These are phyloP conservation scores for Salminus brasiliensis DNA, from an alignment of 2,113 vertebrate genomes.

Conservation along the genomic window DNA sequence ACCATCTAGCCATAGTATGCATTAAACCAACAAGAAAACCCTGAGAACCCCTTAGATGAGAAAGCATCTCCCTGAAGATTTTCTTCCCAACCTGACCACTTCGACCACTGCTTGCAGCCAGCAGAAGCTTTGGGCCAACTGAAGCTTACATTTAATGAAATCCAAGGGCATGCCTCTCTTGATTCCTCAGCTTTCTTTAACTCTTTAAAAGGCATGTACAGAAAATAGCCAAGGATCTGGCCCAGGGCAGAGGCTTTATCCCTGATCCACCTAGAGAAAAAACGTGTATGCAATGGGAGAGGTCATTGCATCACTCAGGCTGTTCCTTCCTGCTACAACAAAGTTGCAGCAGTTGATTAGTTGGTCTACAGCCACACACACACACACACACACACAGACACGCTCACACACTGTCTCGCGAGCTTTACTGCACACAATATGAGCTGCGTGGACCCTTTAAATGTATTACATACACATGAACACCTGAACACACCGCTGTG, in stretches of 20 bases:
- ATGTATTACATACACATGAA: no score
- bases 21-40: no score
- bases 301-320: conserved; percentile 50
- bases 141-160: conserved; percentile 3
- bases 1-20: no score
- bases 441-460: no score
- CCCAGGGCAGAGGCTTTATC: not conserved
- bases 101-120: not conserved
- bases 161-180: not conserved
- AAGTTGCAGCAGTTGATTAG: conserved; percentile 19
- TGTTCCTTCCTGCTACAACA: not conserved
- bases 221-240: not conserved
- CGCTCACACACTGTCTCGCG: no score
- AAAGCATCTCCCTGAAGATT: not conserved
- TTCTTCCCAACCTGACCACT: not conserved
- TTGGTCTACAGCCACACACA: not conserved
- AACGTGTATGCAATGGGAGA: conserved; percentile 26
- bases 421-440: no score
- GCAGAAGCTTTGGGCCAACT: not conserved
- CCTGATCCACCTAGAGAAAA: not conserved
- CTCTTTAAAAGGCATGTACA: conserved; percentile 10
- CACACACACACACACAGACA: not conserved
- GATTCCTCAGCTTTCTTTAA: not conserved
- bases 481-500: not conserved
- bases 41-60: no score